Conservation (phyloP, 2,113 vertebrate species). For the Oryzias celebensis region DNA sequence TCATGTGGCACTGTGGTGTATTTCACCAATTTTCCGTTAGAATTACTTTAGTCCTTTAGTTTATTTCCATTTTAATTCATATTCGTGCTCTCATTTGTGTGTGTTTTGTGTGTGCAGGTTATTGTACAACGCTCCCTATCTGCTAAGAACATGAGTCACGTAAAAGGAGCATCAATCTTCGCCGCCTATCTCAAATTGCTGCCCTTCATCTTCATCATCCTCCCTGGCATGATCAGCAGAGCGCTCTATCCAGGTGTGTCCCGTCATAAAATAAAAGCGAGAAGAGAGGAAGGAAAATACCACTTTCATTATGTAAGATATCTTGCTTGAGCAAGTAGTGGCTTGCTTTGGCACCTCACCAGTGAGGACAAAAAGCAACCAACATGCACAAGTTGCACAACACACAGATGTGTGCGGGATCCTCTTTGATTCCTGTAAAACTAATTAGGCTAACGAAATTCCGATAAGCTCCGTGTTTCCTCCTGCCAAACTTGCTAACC, state of each 20-base stretch:
- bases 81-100: background rate
- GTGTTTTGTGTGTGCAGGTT: slow-evolving; percentile 72
- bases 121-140: slow-evolving; percentile 90
- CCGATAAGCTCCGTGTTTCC: background rate
- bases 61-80: background rate
- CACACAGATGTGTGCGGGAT: background rate
- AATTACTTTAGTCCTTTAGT: background rate
- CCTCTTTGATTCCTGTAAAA: slow-evolving; percentile 14
- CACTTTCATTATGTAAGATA: background rate
- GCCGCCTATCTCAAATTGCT: slow-evolving; percentile 92
- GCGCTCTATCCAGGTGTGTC: slow-evolving; percentile 87
- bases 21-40: no score
- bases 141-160: slow-evolving; percentile 87
- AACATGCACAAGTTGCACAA: background rate
- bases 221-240: slow-evolving; percentile 94
- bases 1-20: no score
- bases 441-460: background rate
- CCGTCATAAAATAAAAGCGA: background rate
- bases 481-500: background rate
- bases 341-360: slow-evolving; percentile 34
- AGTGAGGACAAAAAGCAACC: slow-evolving; percentile 39
- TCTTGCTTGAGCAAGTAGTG: slow-evolving; percentile 26
- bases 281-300: background rate
- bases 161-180: slow-evolving; percentile 88
- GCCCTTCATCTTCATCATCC: slow-evolving; percentile 86